Conservation (phyloP, 2,113 vertebrate species). For the Corvus hawaiiensis region DNA sequence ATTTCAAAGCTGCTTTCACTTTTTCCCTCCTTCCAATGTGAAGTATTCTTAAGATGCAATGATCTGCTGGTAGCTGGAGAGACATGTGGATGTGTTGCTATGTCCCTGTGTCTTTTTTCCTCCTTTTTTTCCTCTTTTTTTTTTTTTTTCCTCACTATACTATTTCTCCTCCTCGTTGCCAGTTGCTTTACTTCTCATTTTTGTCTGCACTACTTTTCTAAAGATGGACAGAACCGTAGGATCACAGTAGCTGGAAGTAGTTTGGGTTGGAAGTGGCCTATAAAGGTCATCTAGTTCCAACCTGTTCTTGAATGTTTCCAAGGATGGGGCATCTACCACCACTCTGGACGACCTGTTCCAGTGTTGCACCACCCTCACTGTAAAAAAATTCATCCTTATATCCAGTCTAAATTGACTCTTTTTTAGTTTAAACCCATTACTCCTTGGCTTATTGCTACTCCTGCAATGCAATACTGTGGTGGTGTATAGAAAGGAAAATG, state of each 20-base stretch:
- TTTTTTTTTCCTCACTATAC: not conserved
- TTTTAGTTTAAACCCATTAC: not conserved
- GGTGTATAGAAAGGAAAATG: not conserved
- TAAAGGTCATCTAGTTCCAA: not conserved
- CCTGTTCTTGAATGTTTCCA: not conserved
- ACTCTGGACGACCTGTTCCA: not conserved
- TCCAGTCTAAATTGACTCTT: not conserved
- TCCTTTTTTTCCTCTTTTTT: too few species aligned
- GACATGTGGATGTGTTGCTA: not conserved
- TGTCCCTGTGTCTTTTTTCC: not conserved
- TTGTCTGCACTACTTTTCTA: not conserved
- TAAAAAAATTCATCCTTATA: not conserved
- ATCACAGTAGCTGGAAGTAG: too few species aligned
- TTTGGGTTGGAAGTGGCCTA: not conserved
- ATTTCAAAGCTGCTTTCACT: not conserved
- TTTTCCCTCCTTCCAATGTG: not conserved
- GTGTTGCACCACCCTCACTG: not conserved
- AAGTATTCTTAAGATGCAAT: not conserved
- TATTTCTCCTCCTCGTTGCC: not conserved
- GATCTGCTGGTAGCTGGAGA: not conserved
- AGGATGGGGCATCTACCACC: not conserved
- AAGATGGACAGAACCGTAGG: not conserved
- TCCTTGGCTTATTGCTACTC: not conserved
- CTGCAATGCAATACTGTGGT: not conserved
- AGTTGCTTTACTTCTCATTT: not conserved